Evolutionary conservation across 2,797 vertebrate genomes (phyloP), one percentile per base, ranked within the genome.

Genomic region (Molossus molossus): DNA sequence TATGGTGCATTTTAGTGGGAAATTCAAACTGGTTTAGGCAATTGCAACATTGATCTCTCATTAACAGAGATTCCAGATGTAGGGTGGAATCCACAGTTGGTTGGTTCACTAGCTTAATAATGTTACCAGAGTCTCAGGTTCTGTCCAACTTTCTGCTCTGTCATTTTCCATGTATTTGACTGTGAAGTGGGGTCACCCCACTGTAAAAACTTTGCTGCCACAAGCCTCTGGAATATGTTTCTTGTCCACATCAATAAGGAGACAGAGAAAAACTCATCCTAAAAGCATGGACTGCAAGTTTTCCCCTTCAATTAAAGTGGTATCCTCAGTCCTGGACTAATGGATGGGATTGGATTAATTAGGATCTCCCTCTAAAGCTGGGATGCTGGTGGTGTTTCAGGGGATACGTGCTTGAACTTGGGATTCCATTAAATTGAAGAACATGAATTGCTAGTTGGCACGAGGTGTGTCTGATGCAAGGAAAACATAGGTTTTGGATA

Each of bases 41-140:
- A 53, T 65, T 89, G 65, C 64, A 79, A 93, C 88, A 62, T 57
- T 57, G 50, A 73, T 76, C 81, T 92, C 37, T 83, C 25, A 50
- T 33, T 33, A 87, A 23, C 33, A 14, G 80, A 87, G 69, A 55
- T 67, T 87, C 62, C 85, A 92, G 69, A 75, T 87, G 58, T 77
- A 73, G 55, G n/a, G 14, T 82, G 17, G 53, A 93, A 40, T 90
- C 87, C 33, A 85, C 33, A 69, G 69, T 14, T 77, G 33, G 58
- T 50, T 79, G 57, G 80, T 50, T 75, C 40, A 57, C 1, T 58
- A 65, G n/a, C 20, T 73, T 62, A 50, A 81, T 62, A 33, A 25
- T 69, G 37, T 87, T 84, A 57, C 83, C n/a, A 50, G 75, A 87
- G 29, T 17, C 29, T 67, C 69, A 40, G 25, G 11, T 40, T 87